Evolutionary conservation across 2,797 vertebrate species (phyloP).

Genomic region (Propithecus deckenii): DNA sequence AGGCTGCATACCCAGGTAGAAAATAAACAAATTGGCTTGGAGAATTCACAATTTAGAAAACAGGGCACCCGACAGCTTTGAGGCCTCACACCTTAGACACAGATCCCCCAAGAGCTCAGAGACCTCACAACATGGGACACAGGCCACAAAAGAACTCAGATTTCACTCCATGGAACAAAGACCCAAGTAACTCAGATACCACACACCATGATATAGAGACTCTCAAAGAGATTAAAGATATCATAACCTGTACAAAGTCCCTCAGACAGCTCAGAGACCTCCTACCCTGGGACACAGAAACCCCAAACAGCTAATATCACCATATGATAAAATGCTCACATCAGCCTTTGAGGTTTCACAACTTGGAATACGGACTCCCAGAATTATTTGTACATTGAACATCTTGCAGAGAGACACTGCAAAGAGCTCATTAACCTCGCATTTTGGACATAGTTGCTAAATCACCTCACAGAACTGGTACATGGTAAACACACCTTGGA

Average conservation of each 20-base stretch:
- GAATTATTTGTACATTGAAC: neutral
- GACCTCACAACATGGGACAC: neutral
- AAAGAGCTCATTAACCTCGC: neutral
- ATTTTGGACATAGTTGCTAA: neutral
- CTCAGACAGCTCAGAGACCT: neutral
- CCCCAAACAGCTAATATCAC: neutral
- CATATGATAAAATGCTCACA: neutral
- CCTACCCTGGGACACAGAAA: neutral
- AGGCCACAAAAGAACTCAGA: neutral
- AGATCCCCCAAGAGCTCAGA: neutral
- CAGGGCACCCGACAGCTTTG: neutral
- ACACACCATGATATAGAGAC: neutral
- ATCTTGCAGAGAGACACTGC: neutral
- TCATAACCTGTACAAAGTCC: neutral
- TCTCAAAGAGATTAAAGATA: neutral
- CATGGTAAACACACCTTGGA: neutral
- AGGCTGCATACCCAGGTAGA: neutral
- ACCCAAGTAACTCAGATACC: neutral
- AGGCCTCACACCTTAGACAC: neutral
- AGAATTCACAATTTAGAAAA: conserved; percentile 2
- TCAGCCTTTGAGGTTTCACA: conserved; percentile 28
- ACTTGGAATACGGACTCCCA: neutral
- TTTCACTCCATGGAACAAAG: neutral
- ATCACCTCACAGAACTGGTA: conserved; percentile 13
- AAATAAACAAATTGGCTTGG: neutral